Percentiles rank a stretch among this genome's conserved stretches.
phyloP scores from a whole-genome alignment of 2,888 invertebrate species.

The Melanchra persicariae region DNA sequence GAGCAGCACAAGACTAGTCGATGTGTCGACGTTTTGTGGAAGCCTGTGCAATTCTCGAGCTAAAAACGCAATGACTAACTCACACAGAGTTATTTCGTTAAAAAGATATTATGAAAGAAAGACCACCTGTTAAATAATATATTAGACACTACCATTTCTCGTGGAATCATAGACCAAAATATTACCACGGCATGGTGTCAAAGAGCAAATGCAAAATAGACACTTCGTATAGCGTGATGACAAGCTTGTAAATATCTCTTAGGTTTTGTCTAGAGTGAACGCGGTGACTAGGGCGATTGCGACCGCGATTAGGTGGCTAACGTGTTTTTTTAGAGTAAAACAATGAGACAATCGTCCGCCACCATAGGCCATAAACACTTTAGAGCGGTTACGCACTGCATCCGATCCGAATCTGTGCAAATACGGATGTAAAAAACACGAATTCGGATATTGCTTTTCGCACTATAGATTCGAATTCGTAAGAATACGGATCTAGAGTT shows the following conservation, averaged over 20 bases:
- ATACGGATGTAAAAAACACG: too few relatives aligned
- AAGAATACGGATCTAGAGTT: too few relatives aligned
- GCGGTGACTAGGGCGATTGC: not conserved
- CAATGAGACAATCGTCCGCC: too few relatives aligned
- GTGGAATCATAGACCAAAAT: not conserved
- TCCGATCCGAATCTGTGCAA: too few relatives aligned
- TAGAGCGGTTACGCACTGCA: too few relatives aligned
- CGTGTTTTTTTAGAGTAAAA: too few relatives aligned
- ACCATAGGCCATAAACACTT: too few relatives aligned
- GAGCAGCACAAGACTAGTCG: too few relatives aligned
- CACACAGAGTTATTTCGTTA: not conserved
- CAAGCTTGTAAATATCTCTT: constrained; percentile 9
- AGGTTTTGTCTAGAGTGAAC: not conserved
- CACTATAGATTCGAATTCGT: too few relatives aligned
- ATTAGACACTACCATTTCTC: not conserved
- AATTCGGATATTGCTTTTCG: too few relatives aligned
- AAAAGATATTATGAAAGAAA: not conserved
- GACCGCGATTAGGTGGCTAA: not conserved
- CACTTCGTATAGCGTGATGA: constrained; percentile 14
- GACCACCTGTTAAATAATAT: not conserved
- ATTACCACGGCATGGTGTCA: constrained; percentile 10
- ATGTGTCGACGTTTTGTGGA: too few relatives aligned
- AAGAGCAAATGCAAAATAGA: constrained; percentile 25
- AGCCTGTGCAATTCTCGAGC: too few relatives aligned
- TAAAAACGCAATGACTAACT: not conserved